Evolutionary conservation across 2,113 vertebrate genomes (phyloP), one percentile per base, ranked within the genome.

Genomic region (Daphoenositta chrysoptera): DNA sequence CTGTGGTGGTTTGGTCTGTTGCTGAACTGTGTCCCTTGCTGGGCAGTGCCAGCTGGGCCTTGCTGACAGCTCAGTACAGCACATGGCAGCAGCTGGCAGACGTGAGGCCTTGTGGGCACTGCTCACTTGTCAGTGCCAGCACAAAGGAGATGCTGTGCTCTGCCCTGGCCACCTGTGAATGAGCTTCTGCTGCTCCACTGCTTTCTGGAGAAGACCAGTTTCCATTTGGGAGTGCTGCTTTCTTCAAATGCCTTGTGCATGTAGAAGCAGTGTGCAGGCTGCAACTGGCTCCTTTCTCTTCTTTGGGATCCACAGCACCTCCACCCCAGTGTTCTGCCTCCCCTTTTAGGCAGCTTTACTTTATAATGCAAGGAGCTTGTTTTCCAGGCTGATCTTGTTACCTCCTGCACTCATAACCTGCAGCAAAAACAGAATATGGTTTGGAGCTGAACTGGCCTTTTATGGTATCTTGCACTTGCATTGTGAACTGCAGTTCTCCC

Each of bases 161-260:
- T 4, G 3, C 65, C 44, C n/a, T 6, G 27, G 76, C 88, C 94
- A 93, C 92, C 95, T 94, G 92, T 93, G 70, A 60, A 44, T 16
- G 57, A 86, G 70, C 66, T 70, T 22, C 58, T 87, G 51, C 72
- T 87, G 61, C 45, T 89, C 24, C 2, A 3, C 9, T 57, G 42
- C 72, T 83, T 77, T n/a, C 80, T 22, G 13, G 31, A 37, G 57
- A 64, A 60, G 35, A 19, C 58, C 57, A 42, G 42, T 66, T 81
- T 93, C 71, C 58, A 79, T 56, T 79, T 58, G 17, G 18, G 37
- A 90, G 71, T 73, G 71, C 40, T 57, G 50, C 33, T 92, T 65
- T 31, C 65, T 84, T 79, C 19, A 60, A 64, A n/a, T 2, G 13
- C 48, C 22, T 60, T 37, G 10, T 45, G 87, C 0, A 0, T 8